phyloP scores from a whole-genome alignment of 2,797 vertebrate species.

The Ctenopoma kingsleyae region DNA sequence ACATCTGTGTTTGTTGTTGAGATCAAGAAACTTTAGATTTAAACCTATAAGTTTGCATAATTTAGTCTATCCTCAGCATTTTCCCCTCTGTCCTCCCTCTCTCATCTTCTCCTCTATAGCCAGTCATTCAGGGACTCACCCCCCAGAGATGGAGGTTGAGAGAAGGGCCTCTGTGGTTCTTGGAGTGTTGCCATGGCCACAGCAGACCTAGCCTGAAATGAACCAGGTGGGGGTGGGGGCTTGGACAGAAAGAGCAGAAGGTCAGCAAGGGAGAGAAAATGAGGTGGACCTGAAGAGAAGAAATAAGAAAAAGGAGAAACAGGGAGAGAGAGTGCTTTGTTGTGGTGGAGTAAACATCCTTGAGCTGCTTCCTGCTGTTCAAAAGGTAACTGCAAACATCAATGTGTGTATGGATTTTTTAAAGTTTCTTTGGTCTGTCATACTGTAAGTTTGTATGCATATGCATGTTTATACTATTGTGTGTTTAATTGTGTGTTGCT shows the following conservation, averaged over 20 bases:
- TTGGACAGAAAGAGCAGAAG: slow-evolving; percentile 13
- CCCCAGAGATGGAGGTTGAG: slow-evolving; percentile 37
- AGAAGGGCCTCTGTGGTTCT: slow-evolving; percentile 56
- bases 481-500: slow-evolving; percentile 48
- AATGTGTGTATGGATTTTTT: slow-evolving; percentile 10
- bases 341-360: slow-evolving; percentile 52
- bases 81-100: not conserved
- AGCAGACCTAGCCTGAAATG: slow-evolving; percentile 58
- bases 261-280: slow-evolving; percentile 44
- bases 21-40: slow-evolving; percentile 1
- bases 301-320: slow-evolving; percentile 26
- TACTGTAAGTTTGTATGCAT: slow-evolving; percentile 37
- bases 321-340: slow-evolving; percentile 31
- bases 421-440: not conserved
- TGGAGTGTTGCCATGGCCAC: slow-evolving; percentile 70
- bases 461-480: slow-evolving; percentile 44
- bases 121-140: slow-evolving; percentile 7
- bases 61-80: not conserved
- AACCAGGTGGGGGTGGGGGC: slow-evolving; percentile 56
- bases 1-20: slow-evolving; percentile 14
- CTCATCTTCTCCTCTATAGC: not conserved
- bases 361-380: slow-evolving; percentile 38
- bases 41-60: slow-evolving; percentile 4
- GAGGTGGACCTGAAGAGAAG: slow-evolving; percentile 27
- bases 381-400: slow-evolving; percentile 36